Base-by-base conservation (phyloP, 2,113 vertebrate species). In the Rhinolophus ferrumequinum region DNA sequence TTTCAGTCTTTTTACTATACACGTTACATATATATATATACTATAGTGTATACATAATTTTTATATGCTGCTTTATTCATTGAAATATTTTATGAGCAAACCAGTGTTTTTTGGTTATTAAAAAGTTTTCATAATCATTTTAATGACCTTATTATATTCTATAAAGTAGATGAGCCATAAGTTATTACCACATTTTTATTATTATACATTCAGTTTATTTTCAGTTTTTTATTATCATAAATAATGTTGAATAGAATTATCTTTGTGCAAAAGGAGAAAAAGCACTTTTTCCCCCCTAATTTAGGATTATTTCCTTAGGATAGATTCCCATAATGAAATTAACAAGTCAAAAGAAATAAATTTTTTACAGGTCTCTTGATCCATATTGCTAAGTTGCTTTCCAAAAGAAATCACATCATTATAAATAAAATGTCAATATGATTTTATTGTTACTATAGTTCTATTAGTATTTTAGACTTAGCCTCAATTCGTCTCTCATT, bases 401-500 rank as follows among this genome's bases (percentile, higher is more conserved):
- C 21, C 70, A 73, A 95, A 96, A 91, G 18, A 93, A 96, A 91
- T 10, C 2, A 1, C 19, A 35, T 58, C 16, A 14, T 60, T 88
- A 93, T 66, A 93, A 66, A 77, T 94, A 76, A 91, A 92, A 90
- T 90, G 21, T 96, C 38, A 84, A 26, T 56, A 13, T 94, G 91
- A 88, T 30, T 88, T 18, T 72, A 66, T 66, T 84, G 11, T 91
- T 92, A 35, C 28, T 84, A 44, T 82, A 80, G 24, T 79, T 64
- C 24, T 84, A 50, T 50, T 69, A 91, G 73, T 41, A 93, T 82
- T 95, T 97, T 95, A 80, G 28, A 87, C 38, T 90, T 67, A 96
- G 3, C 54, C 90, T 82, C 64, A 96, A 60, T 64, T 90, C 7
- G 58, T 92, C 62, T 96, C 15, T 66, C n/a, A 30, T 94, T 94